A percentile compares a stretch with the other conserved stretches of the same genome.
Conservation (phyloP, 2,888 invertebrate species). For the Omphaloscelis lunosa region DNA sequence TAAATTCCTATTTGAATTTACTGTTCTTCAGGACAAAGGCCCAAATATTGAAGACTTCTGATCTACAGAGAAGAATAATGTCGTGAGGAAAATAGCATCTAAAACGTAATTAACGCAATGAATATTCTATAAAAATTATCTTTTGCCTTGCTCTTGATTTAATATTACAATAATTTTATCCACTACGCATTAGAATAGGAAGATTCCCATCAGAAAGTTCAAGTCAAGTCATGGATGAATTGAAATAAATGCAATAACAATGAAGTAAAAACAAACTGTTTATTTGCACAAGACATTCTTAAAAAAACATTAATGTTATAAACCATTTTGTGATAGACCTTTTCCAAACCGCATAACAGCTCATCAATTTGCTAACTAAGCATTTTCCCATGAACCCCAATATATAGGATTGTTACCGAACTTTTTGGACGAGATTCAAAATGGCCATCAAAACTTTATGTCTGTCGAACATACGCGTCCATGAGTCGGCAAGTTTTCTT, state of each 20-base stretch:
- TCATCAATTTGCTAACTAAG: conserved; percentile 31
- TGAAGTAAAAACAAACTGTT: not conserved
- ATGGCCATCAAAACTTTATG: conserved; percentile 58
- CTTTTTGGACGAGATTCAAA: conserved; percentile 66
- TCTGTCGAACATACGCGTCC: conserved; percentile 23
- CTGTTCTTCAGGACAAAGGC: not conserved
- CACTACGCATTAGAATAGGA: not conserved
- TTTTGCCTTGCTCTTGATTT: not conserved
- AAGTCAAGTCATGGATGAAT: not conserved
- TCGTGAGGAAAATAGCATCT: not conserved
- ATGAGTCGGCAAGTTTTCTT: conserved; percentile 47
- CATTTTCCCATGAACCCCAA: conserved; percentile 44
- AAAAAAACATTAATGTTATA: not conserved
- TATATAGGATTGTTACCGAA: conserved; percentile 56
- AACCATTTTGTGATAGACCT: conserved; percentile 2
- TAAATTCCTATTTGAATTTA: not conserved
- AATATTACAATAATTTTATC: not conserved
- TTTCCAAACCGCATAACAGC: conserved; percentile 12
- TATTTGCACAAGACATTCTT: not conserved
- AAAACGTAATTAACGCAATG: not conserved
- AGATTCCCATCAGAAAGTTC: too few species aligned
- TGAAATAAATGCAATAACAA: not conserved
- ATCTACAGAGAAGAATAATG: not conserved
- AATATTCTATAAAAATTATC: too few species aligned
- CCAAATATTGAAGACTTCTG: not conserved